A percentile compares a stretch with the other conserved stretches of the same genome.
These are phyloP conservation scores for Pyrocoelia pectoralis DNA, from an alignment of 2,888 invertebrate genomes.

Conservation along the genomic window DNA sequence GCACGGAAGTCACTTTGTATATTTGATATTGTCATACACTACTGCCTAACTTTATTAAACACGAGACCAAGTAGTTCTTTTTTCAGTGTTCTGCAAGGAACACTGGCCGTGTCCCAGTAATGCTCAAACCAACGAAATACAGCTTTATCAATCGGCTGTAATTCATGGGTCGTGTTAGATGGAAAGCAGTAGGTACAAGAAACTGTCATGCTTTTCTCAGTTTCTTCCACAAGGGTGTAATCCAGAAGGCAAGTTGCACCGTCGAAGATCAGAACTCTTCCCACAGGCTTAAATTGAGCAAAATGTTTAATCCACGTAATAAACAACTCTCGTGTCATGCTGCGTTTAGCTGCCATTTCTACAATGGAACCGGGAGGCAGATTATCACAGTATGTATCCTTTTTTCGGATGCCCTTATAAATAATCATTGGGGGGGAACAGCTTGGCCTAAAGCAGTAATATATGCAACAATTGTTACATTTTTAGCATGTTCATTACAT, in stretches of 20 bases:
- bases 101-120: conserved; percentile 45
- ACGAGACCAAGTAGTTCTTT: conserved; percentile 4
- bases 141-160: conserved; percentile 49
- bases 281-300: conserved; percentile 37
- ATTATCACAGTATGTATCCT: conserved; percentile 6
- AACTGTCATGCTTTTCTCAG: too few relatives aligned
- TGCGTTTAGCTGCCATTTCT: conserved; percentile 20
- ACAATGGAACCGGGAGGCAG: conserved; percentile 19
- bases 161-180: conserved; percentile 49
- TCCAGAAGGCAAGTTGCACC: conserved; percentile 41
- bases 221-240: too few relatives aligned
- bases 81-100: conserved; percentile 2
- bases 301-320: conserved; percentile 12
- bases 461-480: not conserved
- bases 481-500: conserved; percentile 3
- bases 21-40: conserved; percentile 17
- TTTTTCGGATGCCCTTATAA: not conserved
- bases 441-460: not conserved
- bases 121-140: conserved; percentile 46
- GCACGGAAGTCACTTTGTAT: conserved; percentile 41
- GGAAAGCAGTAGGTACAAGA: conserved; percentile 47
- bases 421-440: not conserved
- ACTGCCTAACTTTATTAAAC: conserved; percentile 11
- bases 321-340: conserved; percentile 12
- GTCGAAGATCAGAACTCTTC: conserved; percentile 40